Evolutionary conservation across 2,113 vertebrate genomes (phyloP), one percentile per base, ranked within the genome.

Genomic region (Strix aluco): DNA sequence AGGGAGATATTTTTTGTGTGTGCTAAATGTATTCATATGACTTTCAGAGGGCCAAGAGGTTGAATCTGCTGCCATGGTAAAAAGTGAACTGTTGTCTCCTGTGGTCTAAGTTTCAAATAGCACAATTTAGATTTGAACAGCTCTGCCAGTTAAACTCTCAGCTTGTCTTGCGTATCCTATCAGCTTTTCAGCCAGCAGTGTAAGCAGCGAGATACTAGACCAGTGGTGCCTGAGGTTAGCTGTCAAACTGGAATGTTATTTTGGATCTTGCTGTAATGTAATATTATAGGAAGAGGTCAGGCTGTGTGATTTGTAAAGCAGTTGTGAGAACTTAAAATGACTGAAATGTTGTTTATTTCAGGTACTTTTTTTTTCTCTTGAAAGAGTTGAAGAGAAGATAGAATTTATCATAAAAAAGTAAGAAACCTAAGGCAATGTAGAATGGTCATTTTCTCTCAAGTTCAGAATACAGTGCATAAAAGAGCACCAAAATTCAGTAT

Each of bases 11-110:
- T 96, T 93, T 88, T 51, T 70, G 74, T 69, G 75, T 29, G 66
- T 38, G 69, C 96, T 97, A 92, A 98, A 98, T 98, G 96, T 98
- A 99, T 99, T 99, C 98, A 97, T 98, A 98, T 97, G 97, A 98
- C 97, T 97, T 98, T 96, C 97, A 94, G 87, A 88, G 94, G 98
- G 98, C 96, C 98, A 98, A 97, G 96, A 97, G 98, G 98, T 99
- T 98, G 98, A 98, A 98, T 98, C 98, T 98, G 98, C 98, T 98
- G 98, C 97, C 97, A 97, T 97, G 85, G 98, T 97, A 96, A 97
- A 98, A 98, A 97, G 97, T 97, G 97, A 98, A 98, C 97, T 97
- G 91, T 97, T 98, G 98, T 99, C 98, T 97, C 97, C 67, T 96
- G 97, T 96, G 97, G 96, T 97, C 96, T 86, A 91, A 97, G 95